These are phyloP conservation scores for Parasteatoda tepidariorum DNA, from an alignment of 1,140 invertebrate species.

Conservation along the genomic window DNA sequence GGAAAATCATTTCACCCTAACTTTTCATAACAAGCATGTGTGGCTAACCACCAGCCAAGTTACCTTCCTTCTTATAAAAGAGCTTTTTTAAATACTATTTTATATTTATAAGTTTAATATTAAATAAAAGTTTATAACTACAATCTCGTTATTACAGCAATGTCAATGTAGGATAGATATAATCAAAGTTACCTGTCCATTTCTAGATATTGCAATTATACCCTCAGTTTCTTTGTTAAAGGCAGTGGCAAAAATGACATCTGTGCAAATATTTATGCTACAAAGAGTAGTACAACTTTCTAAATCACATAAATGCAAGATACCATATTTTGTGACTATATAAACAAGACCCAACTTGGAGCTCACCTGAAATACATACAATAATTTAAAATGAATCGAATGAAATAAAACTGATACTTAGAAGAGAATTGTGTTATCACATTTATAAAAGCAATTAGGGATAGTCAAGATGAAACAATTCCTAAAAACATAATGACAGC, in stretches of 20 bases:
- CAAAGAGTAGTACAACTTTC: slow-evolving; percentile 68
- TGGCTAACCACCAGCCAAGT: too few species aligned
- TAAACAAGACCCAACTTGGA: slow-evolving; percentile 68
- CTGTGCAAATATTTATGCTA: slow-evolving; percentile 66
- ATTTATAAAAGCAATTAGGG: neutral
- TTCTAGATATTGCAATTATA: slow-evolving; percentile 67
- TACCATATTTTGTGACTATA: slow-evolving; percentile 69
- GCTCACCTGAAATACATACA: slow-evolving; percentile 65
- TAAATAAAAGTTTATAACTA: too few species aligned
- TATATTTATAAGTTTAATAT: too few species aligned
- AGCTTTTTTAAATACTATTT: too few species aligned
- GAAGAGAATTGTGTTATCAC: neutral
- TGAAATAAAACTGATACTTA: neutral
- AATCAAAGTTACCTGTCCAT: slow-evolving; percentile 69
- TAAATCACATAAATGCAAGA: slow-evolving; percentile 69
- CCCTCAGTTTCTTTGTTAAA: slow-evolving; percentile 68
- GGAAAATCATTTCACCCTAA: too few species aligned
- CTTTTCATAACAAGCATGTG: too few species aligned
- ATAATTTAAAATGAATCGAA: neutral
- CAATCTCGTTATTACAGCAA: too few species aligned
- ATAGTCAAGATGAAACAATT: neutral
- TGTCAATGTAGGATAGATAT: too few species aligned
- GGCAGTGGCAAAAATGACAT: slow-evolving; percentile 68
- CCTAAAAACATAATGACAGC: too few species aligned
- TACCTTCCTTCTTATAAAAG: too few species aligned